Conservation (phyloP, 2,888 invertebrate species). For the Troides aeacus region DNA sequence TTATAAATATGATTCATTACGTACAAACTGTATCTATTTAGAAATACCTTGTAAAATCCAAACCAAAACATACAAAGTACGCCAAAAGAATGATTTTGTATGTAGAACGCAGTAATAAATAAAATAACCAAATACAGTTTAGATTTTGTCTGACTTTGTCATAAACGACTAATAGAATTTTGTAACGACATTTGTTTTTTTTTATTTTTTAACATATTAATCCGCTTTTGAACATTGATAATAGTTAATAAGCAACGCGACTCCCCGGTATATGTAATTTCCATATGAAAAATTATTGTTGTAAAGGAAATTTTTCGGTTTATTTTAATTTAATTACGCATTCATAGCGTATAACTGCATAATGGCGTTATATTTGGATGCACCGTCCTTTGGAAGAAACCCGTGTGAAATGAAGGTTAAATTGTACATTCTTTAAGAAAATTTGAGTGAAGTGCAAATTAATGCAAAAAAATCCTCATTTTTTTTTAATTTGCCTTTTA, state of each 20-base stretch:
- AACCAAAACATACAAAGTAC: slow-evolving; percentile 22
- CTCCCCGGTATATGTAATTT: neutral
- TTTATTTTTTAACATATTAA: slow-evolving; percentile 11
- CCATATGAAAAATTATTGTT: neutral
- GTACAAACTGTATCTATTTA: slow-evolving; percentile 15
- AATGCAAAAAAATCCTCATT: too few relatives aligned
- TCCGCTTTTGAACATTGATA: neutral
- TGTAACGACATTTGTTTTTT: slow-evolving; percentile 11
- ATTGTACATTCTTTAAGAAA: too few relatives aligned
- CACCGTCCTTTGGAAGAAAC: too few relatives aligned
- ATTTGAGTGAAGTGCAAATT: too few relatives aligned
- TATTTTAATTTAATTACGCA: neutral
- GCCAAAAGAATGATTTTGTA: slow-evolving; percentile 26
- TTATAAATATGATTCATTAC: slow-evolving; percentile 22
- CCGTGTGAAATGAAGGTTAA: too few relatives aligned
- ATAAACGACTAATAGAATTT: slow-evolving; percentile 26
- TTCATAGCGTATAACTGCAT: too few relatives aligned
- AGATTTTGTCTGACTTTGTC: slow-evolving; percentile 29
- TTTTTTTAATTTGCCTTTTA: too few relatives aligned
- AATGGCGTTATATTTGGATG: too few relatives aligned
- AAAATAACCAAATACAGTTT: slow-evolving; percentile 20
- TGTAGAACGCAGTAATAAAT: slow-evolving; percentile 23
- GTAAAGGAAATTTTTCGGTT: neutral
- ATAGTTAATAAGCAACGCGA: neutral
- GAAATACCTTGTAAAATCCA: slow-evolving; percentile 9